phyloP scores from a whole-genome alignment of 64 coral and sea anemone species.

The Pachyseris speciosa region DNA sequence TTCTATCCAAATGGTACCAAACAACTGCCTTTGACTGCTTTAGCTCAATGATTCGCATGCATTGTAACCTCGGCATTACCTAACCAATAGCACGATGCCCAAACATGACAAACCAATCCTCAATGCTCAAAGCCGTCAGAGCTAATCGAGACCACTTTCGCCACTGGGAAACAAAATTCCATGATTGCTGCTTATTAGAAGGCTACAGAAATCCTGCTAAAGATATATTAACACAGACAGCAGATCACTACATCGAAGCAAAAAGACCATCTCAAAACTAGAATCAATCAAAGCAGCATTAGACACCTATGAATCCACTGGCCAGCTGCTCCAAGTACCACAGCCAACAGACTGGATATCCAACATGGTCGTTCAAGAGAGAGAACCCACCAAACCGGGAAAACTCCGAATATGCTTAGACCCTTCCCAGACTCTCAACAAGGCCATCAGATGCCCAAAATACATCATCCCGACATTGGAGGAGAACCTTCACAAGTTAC shows the following conservation, averaged over 20 bases:
- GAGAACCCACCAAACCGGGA: background rate
- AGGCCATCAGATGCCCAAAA: constrained; percentile 42
- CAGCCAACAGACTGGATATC: constrained; percentile 54
- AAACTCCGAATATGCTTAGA: background rate
- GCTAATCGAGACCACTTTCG: constrained; percentile 42
- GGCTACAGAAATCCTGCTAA: constrained; percentile 40
- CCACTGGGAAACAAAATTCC: constrained; percentile 41
- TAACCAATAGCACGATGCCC: constrained; percentile 6
- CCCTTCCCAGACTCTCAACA: constrained; percentile 55
- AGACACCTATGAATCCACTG: constrained; percentile 36
- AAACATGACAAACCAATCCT: constrained; percentile 22
- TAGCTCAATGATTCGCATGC: background rate
- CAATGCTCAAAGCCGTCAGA: constrained; percentile 13
- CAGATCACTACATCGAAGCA: constrained; percentile 51
- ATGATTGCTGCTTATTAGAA: constrained; percentile 43
- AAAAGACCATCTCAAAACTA: constrained; percentile 65
- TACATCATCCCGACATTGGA: constrained; percentile 48
- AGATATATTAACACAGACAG: constrained; percentile 44
- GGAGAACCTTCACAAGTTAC: constrained; percentile 48
- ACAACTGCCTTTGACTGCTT: constrained; percentile 16
- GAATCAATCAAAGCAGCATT: constrained; percentile 39
- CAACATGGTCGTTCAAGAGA: constrained; percentile 15
- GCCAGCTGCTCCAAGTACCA: constrained; percentile 36
- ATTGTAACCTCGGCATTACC: background rate
- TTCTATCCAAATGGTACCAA: background rate